Evolutionary conservation across 2,113 vertebrate genomes (phyloP).

Genomic region (Pituophis catenifer): DNA sequence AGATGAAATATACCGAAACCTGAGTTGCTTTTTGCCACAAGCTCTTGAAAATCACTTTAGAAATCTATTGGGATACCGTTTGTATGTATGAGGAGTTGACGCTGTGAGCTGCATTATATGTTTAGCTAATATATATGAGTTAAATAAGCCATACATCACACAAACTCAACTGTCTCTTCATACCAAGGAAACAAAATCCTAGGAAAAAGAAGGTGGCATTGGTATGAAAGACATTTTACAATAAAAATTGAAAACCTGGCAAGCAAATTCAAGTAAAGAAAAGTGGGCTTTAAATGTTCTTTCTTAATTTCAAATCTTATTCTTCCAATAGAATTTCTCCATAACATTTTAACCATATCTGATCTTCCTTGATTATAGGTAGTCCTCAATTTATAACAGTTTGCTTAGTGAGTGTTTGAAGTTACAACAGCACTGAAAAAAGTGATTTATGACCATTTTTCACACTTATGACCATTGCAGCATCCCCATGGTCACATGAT

Average conservation of each 20-base stretch:
- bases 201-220: not conserved
- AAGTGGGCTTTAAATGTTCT: not conserved
- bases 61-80: not conserved
- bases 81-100: not conserved
- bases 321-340: not conserved
- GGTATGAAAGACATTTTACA: not conserved
- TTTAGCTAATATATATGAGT: not conserved
- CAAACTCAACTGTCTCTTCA: not conserved
- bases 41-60: not conserved
- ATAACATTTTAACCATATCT: not conserved
- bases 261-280: not conserved
- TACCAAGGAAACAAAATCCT: not conserved
- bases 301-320: slow-evolving; percentile 1
- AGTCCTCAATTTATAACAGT: no score
- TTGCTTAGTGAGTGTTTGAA: no score
- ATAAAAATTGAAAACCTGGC: not conserved
- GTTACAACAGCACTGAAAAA: no score
- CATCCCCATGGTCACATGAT: no score
- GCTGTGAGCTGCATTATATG: not conserved
- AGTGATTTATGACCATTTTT: no score
- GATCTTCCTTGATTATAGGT: not conserved
- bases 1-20: not conserved
- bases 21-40: not conserved
- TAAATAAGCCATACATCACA: not conserved
- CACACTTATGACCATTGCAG: no score